Base-by-base conservation (phyloP, 2,113 vertebrate genomes). In the Esox niger region DNA sequence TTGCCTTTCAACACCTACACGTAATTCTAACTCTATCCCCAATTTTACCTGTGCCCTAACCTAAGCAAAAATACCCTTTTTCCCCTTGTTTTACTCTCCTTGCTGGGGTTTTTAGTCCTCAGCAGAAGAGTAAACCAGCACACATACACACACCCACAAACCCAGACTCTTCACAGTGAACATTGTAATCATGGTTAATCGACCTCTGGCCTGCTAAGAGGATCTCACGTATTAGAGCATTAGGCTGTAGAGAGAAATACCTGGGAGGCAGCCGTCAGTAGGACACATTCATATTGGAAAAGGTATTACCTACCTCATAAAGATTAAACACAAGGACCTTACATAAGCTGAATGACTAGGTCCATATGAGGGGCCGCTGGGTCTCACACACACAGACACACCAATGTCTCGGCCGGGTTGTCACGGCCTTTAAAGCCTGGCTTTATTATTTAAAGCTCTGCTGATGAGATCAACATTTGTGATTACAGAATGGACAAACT, bases 171-270 rank as follows among this genome's bases (percentile, higher is more conserved):
- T 35, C 55, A 56, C 69, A 66, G 68, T 25, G 70, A 75, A 71
- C 58, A 77, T 77, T 71, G 79, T 82, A 69, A 84, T 79, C 58
- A 60, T 68, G 59, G 74, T 75, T 72, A 79, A 80, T 79, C 68
- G 46, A 76, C 76, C 75, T 79, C 25, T 73, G 55, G 62, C 70
- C 70, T 73, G 23, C 58, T 83, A 81, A 85, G 86, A 86, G 81
- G 86, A 86, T 84, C 78, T 79, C 52, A 73, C 74, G 75, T 72
- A 74, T 85, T 79, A 84, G 69, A 72, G 69, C 2, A 29, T 57
- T 25, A 54, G 59, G 63, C 56, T n/a, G 38, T 43, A 43, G 38
- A 26, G 56, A 73, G 73, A 68, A 70, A 68, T 67, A 80, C 73
- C 75, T 78, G 62, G 30, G 46, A 20, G 26, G 57, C 67, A 49